Evolutionary conservation across 2,888 invertebrate species (phyloP), one percentile per base, ranked within the genome.

Genomic region (Dioctria linearis): DNA sequence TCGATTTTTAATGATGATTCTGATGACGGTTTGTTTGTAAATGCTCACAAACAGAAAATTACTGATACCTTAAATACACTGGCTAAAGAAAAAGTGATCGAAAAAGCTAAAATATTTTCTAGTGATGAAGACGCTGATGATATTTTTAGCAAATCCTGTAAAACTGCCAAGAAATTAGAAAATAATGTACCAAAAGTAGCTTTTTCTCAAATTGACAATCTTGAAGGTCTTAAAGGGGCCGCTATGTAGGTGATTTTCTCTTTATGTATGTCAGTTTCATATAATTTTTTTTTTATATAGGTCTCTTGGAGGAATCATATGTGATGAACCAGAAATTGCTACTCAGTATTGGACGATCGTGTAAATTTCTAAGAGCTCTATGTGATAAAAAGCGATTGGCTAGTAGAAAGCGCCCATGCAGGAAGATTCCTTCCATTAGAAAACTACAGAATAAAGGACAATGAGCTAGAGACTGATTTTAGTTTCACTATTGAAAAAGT

Each of bases 301-400:
- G 82, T 93, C 94, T 88, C 91, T 98, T 37, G 98, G 98, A 49
- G 98, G 97, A 0, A 90, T 92, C 25, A 90, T 97, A 40, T 95
- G 95, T 2, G 93, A 93, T 3, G 92, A 93, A 82, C 93, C 94
- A 66, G 88, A 91, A 4, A 94, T 95, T 84, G 96, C 96, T 40
- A 98, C 97, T 0, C 98, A 99, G 94, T 79, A 90, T 95, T 9
- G 92, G 93, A 78, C 92, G 98, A 75, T 97, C 97, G 0, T 92
- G 94, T 85, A 98, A 98, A 87, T 91, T 98, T 49, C 91, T 98
- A 82, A 94, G 95, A 86, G 95, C 95, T 84, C 91, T 98, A 66
- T 86, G 92, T 99, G 25, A 91, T 98, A 3, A 92, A 93, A 46
- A 92, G 95, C 4, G 93, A 94, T 65, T 99, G 98, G 98, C 88